Evolutionary conservation across 2,888 invertebrate genomes (phyloP).

Genomic region (Melinaea marsaeus): DNA sequence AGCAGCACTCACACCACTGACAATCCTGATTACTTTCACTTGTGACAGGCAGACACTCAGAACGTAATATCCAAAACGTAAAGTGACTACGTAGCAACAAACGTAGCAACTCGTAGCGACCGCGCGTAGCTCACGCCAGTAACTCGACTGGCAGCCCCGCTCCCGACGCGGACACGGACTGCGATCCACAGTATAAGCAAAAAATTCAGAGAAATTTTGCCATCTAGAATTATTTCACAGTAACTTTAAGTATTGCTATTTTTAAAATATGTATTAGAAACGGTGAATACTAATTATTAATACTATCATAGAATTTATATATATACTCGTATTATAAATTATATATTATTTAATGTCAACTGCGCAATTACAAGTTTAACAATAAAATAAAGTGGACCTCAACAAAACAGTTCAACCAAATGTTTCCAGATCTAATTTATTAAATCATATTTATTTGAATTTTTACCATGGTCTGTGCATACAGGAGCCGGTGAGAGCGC

Average conservation of each 20-base stretch:
- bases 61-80: slow-evolving; percentile 45
- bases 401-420: too few species aligned
- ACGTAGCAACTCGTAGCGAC: slow-evolving; percentile 57
- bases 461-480: slow-evolving; percentile 43
- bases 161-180: slow-evolving; percentile 60
- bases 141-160: slow-evolving; percentile 61
- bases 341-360: too few species aligned
- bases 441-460: slow-evolving; percentile 39
- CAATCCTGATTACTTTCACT: slow-evolving; percentile 45
- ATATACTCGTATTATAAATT: too few species aligned
- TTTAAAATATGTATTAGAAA: too few species aligned
- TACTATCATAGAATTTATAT: too few species aligned
- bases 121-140: slow-evolving; percentile 65
- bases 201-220: slow-evolving; percentile 39
- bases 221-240: slow-evolving; percentile 11
- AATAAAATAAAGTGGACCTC: too few species aligned
- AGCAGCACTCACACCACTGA: slow-evolving; percentile 44
- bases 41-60: slow-evolving; percentile 34
- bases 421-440: neutral
- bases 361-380: too few species aligned
- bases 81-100: slow-evolving; percentile 43
- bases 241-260: too few species aligned
- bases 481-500: slow-evolving; percentile 60
- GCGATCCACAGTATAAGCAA: slow-evolving; percentile 48
- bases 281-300: too few species aligned